Evolutionary conservation across 2,113 vertebrate species (phyloP).

Genomic region (Plestiodon gilberti): DNA sequence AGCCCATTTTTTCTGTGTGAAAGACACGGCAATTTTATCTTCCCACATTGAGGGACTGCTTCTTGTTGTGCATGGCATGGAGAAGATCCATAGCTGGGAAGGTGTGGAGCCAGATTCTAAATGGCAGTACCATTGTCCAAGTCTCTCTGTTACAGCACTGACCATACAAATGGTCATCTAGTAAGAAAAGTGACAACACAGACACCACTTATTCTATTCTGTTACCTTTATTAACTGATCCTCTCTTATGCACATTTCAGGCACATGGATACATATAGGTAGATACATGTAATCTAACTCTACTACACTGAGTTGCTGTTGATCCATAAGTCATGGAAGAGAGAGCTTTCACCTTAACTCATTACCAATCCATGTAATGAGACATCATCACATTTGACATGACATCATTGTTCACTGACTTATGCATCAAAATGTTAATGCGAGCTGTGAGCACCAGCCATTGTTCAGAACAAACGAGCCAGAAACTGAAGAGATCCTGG

Average conservation of each 20-base stretch:
- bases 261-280: neutral
- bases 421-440: neutral
- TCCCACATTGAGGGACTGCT: neutral
- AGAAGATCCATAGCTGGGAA: neutral
- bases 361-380: conserved; percentile 5
- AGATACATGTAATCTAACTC: neutral
- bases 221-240: neutral
- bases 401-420: neutral
- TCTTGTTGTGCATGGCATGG: neutral
- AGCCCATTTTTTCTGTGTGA: neutral
- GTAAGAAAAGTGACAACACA: conserved; percentile 18
- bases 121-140: too few relatives aligned
- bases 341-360: neutral
- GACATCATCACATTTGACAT: neutral
- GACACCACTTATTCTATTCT: neutral
- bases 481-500: conserved; percentile 3
- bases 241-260: neutral
- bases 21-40: neutral
- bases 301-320: neutral
- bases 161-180: conserved; percentile 3
- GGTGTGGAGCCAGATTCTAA: neutral
- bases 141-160: neutral
- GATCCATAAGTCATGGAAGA: neutral
- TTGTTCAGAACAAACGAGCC: conserved; percentile 6
- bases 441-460: neutral